phyloP scores from a whole-genome alignment of 2,888 invertebrate genomes.

The Salpingus planirostris region DNA sequence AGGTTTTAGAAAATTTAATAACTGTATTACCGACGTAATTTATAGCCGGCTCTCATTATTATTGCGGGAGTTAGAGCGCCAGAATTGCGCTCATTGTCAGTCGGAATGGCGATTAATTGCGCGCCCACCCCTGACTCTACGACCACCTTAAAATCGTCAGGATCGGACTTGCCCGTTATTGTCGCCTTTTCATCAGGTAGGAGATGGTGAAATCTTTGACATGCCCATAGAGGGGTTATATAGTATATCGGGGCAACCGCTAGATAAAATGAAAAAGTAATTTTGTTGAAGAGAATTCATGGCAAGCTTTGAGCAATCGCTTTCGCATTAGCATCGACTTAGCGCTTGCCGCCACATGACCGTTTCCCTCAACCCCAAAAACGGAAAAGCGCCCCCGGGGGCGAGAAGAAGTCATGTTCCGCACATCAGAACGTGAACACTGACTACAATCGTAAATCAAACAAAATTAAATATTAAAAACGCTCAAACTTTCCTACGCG shows the following conservation, averaged over 20 bases:
- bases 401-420: conserved; percentile 19
- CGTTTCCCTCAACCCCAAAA: conserved; percentile 18
- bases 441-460: conserved; percentile 44
- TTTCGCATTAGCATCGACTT: conserved; percentile 41
- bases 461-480: conserved; percentile 45
- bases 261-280: conserved; percentile 43
- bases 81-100: conserved; percentile 9
- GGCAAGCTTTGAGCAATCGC: conserved; percentile 39
- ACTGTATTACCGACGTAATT: conserved; percentile 11
- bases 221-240: too few relatives aligned
- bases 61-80: conserved; percentile 7
- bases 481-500: conserved; percentile 40
- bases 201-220: too few relatives aligned
- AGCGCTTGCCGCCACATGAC: conserved; percentile 38
- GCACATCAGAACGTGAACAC: conserved; percentile 30
- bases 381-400: conserved; percentile 9
- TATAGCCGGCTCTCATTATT: conserved; percentile 9
- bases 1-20: conserved; percentile 12
- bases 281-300: conserved; percentile 43
- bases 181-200: too few relatives aligned
- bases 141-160: too few relatives aligned
- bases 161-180: too few relatives aligned
- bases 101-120: conserved; percentile 7
- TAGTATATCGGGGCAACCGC: conserved; percentile 25
- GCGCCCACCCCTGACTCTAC: too few relatives aligned